Percentiles rank a stretch among this genome's conserved stretches.
These are phyloP conservation scores for Bhutanitis thaidina DNA, from an alignment of 2,888 invertebrate genomes.

Conservation along the genomic window DNA sequence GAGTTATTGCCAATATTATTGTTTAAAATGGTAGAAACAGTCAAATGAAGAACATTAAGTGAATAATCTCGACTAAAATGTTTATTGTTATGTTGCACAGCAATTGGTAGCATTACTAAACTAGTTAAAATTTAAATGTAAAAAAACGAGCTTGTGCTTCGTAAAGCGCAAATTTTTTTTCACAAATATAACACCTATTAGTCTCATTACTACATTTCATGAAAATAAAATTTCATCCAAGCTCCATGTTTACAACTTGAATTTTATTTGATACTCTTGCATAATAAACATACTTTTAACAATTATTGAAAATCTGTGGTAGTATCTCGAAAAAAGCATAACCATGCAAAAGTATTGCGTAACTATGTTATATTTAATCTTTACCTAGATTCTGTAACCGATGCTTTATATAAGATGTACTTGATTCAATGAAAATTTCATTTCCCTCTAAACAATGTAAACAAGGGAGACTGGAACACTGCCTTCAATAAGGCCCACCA, in stretches of 20 bases:
- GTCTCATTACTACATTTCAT: conserved; percentile 5
- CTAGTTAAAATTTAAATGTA: not conserved
- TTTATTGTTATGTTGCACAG: conserved; percentile 43
- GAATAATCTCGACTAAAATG: conserved; percentile 8
- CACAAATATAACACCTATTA: conserved; percentile 60
- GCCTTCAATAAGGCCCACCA: not conserved
- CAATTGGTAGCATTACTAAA: conserved; percentile 41
- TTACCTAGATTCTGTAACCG: conserved; percentile 4
- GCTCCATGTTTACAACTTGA: not conserved
- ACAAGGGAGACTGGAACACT: not conserved
- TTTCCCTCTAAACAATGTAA: conserved; percentile 1
- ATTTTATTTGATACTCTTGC: not conserved
- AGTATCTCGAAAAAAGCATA: conserved; percentile 33
- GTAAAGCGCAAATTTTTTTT: conserved; percentile 21
- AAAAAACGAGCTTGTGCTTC: conserved; percentile 17
- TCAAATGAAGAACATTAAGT: not conserved
- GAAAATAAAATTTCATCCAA: conserved; percentile 6
- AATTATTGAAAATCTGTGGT: conserved; percentile 34
- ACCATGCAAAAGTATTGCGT: conserved; percentile 9
- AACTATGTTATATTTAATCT: not conserved
- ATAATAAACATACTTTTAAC: conserved; percentile 11
- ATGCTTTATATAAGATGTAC: no score
- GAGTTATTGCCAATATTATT: not conserved
- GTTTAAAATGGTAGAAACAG: not conserved
- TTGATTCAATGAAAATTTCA: not conserved